Evolutionary conservation across 2,797 vertebrate genomes (phyloP).

Genomic region (Valencia hispanica): DNA sequence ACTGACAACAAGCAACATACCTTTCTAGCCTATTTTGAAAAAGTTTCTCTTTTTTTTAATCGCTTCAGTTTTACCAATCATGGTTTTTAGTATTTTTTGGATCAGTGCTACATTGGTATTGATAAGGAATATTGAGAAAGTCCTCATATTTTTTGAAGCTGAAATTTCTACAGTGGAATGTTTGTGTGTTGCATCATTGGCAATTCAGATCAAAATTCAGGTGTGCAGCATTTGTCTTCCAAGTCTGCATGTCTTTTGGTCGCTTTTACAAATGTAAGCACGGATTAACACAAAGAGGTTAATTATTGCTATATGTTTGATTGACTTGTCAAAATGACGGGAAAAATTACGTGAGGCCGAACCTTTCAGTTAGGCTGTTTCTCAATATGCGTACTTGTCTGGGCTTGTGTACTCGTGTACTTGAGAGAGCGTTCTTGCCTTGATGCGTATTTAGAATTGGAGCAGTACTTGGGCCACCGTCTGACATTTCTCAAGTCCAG

Average conservation of each 20-base stretch:
- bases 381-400: no score
- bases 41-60: conserved; percentile 5
- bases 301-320: background rate
- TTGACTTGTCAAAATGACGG: background rate
- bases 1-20: conserved; percentile 40
- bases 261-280: background rate
- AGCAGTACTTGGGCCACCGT: no score
- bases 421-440: no score
- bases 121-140: background rate
- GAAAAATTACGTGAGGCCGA: background rate
- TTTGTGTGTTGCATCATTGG: background rate
- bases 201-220: no score
- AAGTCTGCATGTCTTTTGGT: background rate
- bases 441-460: no score
- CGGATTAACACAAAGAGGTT: background rate
- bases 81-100: background rate
- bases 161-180: background rate
- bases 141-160: background rate
- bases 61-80: background rate
- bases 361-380: background rate
- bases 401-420: no score
- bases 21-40: conserved; percentile 8
- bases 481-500: no score
- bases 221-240: background rate
- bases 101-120: background rate